Base-by-base conservation (phyloP, 2,113 vertebrate species). In the Pteruthius melanotis region DNA sequence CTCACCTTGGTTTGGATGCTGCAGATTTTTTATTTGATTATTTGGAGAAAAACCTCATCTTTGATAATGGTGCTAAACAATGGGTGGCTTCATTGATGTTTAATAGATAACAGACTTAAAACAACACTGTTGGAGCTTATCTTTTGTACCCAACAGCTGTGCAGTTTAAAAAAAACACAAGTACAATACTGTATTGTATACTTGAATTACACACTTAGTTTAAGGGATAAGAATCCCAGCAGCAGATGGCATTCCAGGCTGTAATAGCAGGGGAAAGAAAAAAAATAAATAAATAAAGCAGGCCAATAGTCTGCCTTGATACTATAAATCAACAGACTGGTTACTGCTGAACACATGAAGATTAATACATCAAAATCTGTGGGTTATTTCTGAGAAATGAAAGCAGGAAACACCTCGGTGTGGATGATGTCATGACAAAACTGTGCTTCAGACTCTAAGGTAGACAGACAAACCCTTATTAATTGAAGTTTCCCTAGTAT, bases 181-280 rank as follows among this genome's bases (percentile, higher is more conserved):
- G 94, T 71, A 94, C 95, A 97, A 91, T 96, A 83, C 89, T 93
- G 75, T 81, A 97, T 85, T 93, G 80, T 96, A 47, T 84, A 90
- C 89, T 96, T 97, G 91, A 92, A 96, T 93, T 91, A 96, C 81
- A 89, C 87, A 97, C 97, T 93, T 97, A 95, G 95, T 97, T 97
- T 94, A 97, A 97, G 97, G 90, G 78, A 94, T 95, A 97, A 96
- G 81, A 88, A 96, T 96, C 96, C 94, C 94, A 96, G 93, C 76
- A 97, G 86, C 97, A 98, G 97, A 98, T 98, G 97, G 96, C 79
- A 95, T 87, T 95, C 83, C 77, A 97, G 77, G 79, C 87, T 97
- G 95, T 91, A 96, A 86, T 87, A 90, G 70, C 86, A 74, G 53
- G 61, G 69, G 40, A 90, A 90, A 88, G 35, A 11, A 81, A 83